Evolutionary conservation across 2,113 vertebrate genomes (phyloP), one percentile per base, ranked within the genome.

Genomic region (Pimephales promelas): DNA sequence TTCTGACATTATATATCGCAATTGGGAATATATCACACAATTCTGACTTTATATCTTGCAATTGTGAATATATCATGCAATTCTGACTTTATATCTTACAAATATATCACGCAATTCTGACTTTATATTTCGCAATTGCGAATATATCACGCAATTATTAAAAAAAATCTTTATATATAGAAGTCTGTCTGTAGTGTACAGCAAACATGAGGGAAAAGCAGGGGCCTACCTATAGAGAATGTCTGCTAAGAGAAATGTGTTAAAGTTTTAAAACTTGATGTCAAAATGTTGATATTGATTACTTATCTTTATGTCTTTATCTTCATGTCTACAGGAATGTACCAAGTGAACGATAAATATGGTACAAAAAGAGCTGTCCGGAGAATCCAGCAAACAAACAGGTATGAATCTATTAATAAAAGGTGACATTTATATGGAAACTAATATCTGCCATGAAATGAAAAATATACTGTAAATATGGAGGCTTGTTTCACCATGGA

Each of bases 281-380:
- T 31, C 10, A 68, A 40, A 5, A 9, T 22, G 10, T 24, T 59
- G 28, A 28, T 24, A 24, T 7, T 20, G 49, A 52, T 52, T 52
- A 52, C 16, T 54, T n/a, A 13, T 57, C 9, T 31, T 8, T 64
- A 18, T 64, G 7, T 34, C 28, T 4, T 34, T 70, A 70, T 43
- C 31, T 40, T 40, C 24, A 36, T 31, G 43, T 73, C 3, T 28
- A 16, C 68, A 93, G 92, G 47, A 14, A 92, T 92, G 92, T 80
- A 62, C 79, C 92, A 93, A 85, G 66, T 86, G 54, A 92, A 93
- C 1, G 36, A 81, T 11, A 0, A 1, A 0, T 61, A 83, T 0
- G 87, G 89, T 13, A 92, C 88, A 0, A 77, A 0, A 14, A 87
- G 90, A 87, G 10, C 56, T 1, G 85, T 91, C 77, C 89, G 88